Evolutionary conservation across 2,113 vertebrate species (phyloP).

Genomic region (Nyctibius bracteatus): DNA sequence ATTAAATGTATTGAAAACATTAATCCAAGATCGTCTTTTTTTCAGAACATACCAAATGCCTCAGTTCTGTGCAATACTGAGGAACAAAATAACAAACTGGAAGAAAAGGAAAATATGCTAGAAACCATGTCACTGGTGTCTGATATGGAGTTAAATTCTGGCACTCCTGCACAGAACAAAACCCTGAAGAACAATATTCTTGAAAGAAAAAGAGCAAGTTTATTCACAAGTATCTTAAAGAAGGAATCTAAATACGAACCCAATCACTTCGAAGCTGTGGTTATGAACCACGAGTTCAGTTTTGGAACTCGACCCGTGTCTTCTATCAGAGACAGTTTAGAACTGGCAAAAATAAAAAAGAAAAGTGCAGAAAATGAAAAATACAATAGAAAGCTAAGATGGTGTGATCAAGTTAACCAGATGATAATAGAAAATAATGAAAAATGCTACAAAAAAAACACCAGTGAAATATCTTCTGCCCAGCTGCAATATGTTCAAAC

Average conservation of each 20-base stretch:
- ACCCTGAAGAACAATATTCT: slow-evolving; percentile 13
- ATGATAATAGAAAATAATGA: neutral
- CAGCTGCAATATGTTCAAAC: slow-evolving; percentile 3
- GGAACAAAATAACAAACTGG: neutral
- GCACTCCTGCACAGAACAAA: neutral
- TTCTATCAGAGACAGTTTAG: slow-evolving; percentile 86
- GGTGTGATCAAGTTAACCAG: slow-evolving; percentile 82
- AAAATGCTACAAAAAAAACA: neutral
- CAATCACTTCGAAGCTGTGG: slow-evolving; percentile 9
- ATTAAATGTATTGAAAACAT: slow-evolving; percentile 1
- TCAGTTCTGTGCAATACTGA: neutral
- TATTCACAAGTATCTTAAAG: slow-evolving; percentile 88
- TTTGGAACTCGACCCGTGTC: slow-evolving; percentile 70
- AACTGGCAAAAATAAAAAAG: slow-evolving; percentile 78
- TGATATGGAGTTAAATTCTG: neutral
- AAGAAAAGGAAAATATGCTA: slow-evolving; percentile 1
- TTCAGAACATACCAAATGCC: slow-evolving; percentile 26
- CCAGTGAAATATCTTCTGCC: neutral
- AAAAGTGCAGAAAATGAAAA: slow-evolving; percentile 65
- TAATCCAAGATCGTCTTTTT: slow-evolving; percentile 23
- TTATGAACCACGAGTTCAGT: slow-evolving; percentile 50
- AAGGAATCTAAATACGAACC: slow-evolving; percentile 76
- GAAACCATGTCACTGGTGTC: slow-evolving; percentile 11
- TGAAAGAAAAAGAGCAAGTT: slow-evolving; percentile 57
- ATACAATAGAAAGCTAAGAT: slow-evolving; percentile 80